phyloP scores from a whole-genome alignment of 2,888 invertebrate genomes.

The Ischnus inquisitorius region DNA sequence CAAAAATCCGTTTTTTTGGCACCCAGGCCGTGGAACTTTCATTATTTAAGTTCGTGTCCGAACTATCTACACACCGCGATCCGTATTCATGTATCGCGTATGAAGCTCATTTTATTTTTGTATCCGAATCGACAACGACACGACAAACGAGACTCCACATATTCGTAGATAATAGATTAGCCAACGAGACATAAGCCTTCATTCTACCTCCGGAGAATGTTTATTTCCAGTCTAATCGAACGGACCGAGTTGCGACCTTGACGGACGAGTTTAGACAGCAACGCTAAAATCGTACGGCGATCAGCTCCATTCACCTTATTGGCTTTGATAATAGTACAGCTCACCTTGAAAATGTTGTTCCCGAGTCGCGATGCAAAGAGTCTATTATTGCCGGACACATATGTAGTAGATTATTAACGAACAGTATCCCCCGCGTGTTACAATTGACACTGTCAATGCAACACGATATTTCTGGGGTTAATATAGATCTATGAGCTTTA shows the following conservation, averaged over 20 bases:
- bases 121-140: neutral
- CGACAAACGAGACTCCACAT: conserved; percentile 3
- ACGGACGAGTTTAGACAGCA: conserved; percentile 59
- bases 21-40: too few species aligned
- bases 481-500: neutral
- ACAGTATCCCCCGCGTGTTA: neutral
- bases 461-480: neutral
- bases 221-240: conserved; percentile 64
- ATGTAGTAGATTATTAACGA: neutral
- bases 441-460: neutral
- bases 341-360: conserved; percentile 4
- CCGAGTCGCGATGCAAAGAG: neutral
- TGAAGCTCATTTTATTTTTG: neutral
- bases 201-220: conserved; percentile 40
- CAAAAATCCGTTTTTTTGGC: too few species aligned
- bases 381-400: neutral
- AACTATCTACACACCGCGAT: too few species aligned
- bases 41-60: too few species aligned
- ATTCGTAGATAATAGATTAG: conserved; percentile 18
- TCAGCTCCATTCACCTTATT: conserved; percentile 37
- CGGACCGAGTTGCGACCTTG: conserved; percentile 48
- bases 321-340: conserved; percentile 1
- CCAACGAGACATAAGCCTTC: conserved; percentile 21
- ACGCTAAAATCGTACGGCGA: conserved; percentile 57
- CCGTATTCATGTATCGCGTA: neutral